phyloP scores from a whole-genome alignment of 2,113 vertebrate genomes.

The Vulpes lagopus region DNA sequence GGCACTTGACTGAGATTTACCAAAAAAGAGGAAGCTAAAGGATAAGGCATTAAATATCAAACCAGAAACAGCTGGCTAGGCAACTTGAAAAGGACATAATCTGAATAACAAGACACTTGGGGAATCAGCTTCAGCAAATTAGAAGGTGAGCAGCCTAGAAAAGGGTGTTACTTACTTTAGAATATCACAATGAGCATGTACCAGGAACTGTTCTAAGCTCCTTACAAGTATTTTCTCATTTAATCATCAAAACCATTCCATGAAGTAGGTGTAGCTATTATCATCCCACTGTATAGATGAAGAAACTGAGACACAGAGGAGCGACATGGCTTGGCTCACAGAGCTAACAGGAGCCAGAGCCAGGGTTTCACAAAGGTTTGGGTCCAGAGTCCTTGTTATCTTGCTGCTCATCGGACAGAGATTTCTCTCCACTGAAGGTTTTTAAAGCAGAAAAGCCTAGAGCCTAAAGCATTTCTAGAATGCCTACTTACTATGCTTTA shows the following conservation, averaged over 20 bases:
- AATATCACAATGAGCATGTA: not conserved
- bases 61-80: not conserved
- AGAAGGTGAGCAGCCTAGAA: not conserved
- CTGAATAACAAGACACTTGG: not conserved
- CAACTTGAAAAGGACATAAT: constrained; percentile 8
- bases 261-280: not conserved
- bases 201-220: not conserved
- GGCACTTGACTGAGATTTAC: not conserved
- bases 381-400: not conserved
- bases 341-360: not conserved
- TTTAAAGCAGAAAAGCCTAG: not conserved
- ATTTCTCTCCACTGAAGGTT: not conserved
- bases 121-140: not conserved
- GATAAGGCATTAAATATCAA: constrained; percentile 3
- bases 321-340: not conserved
- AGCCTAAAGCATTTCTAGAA: not conserved
- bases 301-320: not conserved
- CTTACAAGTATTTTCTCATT: not conserved
- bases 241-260: not conserved
- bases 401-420: not conserved
- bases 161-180: not conserved
- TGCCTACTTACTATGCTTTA: not conserved
- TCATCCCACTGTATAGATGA: not conserved
- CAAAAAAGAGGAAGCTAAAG: not conserved
- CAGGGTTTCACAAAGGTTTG: not conserved